Percentiles rank a stretch among this genome's conserved stretches.
phyloP scores from a whole-genome alignment of 92 coral and sea anemone species.

The Anthopleura xanthogrammica region DNA sequence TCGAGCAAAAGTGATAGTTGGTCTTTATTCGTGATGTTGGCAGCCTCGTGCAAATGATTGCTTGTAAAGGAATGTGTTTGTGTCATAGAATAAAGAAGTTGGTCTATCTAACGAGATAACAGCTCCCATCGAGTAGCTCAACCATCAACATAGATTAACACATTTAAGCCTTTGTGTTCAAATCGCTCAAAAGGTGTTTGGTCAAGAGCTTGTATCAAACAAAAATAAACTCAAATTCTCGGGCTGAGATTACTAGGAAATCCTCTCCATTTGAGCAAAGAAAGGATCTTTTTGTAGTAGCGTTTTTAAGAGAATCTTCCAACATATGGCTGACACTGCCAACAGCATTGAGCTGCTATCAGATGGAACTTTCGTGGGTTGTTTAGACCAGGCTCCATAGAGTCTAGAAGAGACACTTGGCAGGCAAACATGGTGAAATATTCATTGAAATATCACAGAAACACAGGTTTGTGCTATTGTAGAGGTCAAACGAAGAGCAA shows the following conservation, averaged over 20 bases:
- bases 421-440: constrained; percentile 16
- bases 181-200: constrained; percentile 16
- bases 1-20: neutral
- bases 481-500: constrained; percentile 12
- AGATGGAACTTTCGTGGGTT: neutral
- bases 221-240: neutral
- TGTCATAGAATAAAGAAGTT: neutral
- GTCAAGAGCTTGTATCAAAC: neutral
- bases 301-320: neutral
- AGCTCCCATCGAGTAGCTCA: constrained; percentile 15
- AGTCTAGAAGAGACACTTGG: constrained; percentile 15
- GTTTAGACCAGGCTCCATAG: constrained; percentile 24
- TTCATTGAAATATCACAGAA: constrained; percentile 16
- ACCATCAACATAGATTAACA: constrained; percentile 39
- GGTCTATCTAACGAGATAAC: constrained; percentile 19
- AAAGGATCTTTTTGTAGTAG: neutral
- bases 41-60: neutral
- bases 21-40: neutral
- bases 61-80: constrained; percentile 10
- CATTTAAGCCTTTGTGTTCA: constrained; percentile 17
- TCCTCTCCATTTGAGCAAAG: neutral
- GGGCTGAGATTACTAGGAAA: neutral
- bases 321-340: constrained; percentile 24
- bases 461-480: neutral
- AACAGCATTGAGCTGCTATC: constrained; percentile 11